phyloP scores from a whole-genome alignment of 1,140 invertebrate genomes.

The Pseudoatta argentina region DNA sequence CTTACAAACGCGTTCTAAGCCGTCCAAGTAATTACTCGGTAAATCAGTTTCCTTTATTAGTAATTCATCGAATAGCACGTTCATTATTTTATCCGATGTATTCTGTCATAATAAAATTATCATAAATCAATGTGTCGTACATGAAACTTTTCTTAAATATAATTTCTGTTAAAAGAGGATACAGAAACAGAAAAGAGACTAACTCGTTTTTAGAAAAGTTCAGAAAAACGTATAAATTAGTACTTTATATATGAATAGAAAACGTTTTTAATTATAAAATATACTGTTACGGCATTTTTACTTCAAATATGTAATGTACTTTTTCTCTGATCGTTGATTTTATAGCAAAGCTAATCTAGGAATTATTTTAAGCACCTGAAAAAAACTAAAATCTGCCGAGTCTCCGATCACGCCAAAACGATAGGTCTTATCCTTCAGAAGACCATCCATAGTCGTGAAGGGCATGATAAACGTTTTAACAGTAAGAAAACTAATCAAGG shows the following conservation, averaged over 20 bases:
- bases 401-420: conserved; percentile 79
- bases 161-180: background rate
- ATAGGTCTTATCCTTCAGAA: conserved; percentile 82
- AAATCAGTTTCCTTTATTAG: conserved; percentile 74
- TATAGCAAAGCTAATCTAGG: background rate
- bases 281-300: background rate
- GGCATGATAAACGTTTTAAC: conserved; percentile 82
- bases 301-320: background rate
- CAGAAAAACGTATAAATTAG: background rate
- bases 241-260: background rate
- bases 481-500: conserved; percentile 84
- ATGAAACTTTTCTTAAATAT: background rate
- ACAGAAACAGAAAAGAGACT: background rate
- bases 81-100: conserved; percentile 77
- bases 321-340: background rate
- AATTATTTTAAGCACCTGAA: conserved; percentile 77
- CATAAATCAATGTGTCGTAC: background rate
- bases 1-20: conserved; percentile 78
- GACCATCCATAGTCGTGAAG: conserved; percentile 84
- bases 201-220: background rate
- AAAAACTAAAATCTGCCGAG: conserved; percentile 83
- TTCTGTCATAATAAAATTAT: conserved; percentile 71
- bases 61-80: conserved; percentile 77
- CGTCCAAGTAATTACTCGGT: conserved; percentile 81
- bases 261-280: background rate